phyloP scores from a whole-genome alignment of 2,888 invertebrate genomes.

The Homarus gammarus region DNA sequence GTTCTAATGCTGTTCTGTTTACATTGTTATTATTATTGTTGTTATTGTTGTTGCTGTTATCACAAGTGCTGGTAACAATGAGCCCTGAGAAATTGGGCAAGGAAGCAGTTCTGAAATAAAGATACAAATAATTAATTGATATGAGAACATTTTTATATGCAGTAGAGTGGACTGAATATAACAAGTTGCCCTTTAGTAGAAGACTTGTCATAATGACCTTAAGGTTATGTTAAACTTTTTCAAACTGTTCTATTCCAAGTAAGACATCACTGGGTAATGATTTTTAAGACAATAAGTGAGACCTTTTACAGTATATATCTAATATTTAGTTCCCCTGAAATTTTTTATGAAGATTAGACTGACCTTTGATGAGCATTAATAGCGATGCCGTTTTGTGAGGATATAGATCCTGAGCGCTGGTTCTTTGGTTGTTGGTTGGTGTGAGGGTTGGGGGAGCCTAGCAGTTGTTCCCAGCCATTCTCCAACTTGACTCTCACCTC shows the following conservation, averaged over 20 bases:
- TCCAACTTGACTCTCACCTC: conserved; percentile 66
- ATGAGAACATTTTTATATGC: too few relatives aligned
- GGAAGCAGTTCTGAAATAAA: conserved; percentile 80
- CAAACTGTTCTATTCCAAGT: too few relatives aligned
- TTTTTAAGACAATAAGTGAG: too few relatives aligned
- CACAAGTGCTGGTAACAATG: conserved; percentile 78
- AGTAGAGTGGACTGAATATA: too few relatives aligned
- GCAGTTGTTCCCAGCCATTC: conserved; percentile 71
- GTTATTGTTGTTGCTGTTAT: conserved; percentile 13
- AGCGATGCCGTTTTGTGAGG: conserved; percentile 55
- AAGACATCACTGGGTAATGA: too few relatives aligned
- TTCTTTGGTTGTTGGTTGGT: conserved; percentile 43
- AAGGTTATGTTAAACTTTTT: too few relatives aligned
- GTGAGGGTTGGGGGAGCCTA: conserved; percentile 47
- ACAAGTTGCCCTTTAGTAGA: too few relatives aligned
- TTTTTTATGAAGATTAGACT: background rate
- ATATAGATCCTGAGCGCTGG: conserved; percentile 36
- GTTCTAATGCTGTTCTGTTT: conserved; percentile 62
- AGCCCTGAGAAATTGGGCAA: conserved; percentile 83
- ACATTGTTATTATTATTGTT: conserved; percentile 57
- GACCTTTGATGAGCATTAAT: conserved; percentile 61
- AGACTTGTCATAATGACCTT: too few relatives aligned
- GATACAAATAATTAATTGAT: background rate
- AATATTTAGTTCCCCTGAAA: too few relatives aligned
- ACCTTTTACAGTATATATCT: too few relatives aligned